Percentiles rank a stretch among this genome's conserved stretches.
Conservation (phyloP, 2,113 vertebrate species). For the Cavia aperea region DNA sequence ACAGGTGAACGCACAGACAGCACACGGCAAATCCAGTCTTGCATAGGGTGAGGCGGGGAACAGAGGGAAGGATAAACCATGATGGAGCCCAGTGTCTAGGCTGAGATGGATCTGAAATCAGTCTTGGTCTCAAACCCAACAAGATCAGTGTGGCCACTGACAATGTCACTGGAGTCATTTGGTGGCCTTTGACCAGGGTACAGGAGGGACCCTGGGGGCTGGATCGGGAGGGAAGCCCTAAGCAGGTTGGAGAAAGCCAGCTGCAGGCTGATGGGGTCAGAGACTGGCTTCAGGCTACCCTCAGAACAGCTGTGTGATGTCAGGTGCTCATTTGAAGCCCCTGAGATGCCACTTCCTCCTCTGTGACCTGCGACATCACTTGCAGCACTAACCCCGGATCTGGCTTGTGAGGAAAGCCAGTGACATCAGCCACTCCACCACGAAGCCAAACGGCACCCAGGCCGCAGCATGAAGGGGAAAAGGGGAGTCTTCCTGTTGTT, state of each 20-base stretch:
- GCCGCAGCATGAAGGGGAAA: no score
- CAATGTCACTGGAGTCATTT: neutral
- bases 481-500: neutral
- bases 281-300: neutral
- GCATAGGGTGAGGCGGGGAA: neutral
- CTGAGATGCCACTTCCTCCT: neutral
- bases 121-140: neutral
- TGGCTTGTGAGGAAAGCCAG: neutral
- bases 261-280: accelerated
- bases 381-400: no score
- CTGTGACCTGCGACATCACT: accelerated
- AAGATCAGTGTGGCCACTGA: neutral
- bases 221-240: neutral
- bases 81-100: neutral
- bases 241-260: neutral
- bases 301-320: neutral
- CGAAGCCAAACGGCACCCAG: neutral
- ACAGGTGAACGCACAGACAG: no score
- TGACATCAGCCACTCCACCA: neutral
- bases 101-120: neutral
- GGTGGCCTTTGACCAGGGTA: neutral
- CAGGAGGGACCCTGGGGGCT: accelerated
- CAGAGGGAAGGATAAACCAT: neutral
- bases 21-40: neutral
- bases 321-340: neutral